Evolutionary conservation across 2,797 vertebrate genomes (phyloP).

Genomic region (Chrosomus eos): DNA sequence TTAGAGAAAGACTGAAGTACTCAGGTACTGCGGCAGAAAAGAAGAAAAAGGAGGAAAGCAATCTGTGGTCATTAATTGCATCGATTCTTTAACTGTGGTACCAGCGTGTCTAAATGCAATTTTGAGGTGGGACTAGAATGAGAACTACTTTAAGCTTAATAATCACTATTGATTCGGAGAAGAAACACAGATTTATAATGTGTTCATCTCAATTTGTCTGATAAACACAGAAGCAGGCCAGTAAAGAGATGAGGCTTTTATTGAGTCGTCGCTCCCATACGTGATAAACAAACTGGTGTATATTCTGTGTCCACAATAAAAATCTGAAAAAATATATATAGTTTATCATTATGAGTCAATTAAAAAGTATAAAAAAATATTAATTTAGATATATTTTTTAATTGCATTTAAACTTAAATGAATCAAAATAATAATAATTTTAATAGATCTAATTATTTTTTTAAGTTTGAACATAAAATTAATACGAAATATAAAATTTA

Average conservation of each 20-base stretch:
- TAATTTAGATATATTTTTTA: too few species aligned
- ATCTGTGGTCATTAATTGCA: constrained; percentile 56
- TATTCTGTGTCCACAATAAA: background rate
- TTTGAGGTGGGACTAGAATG: constrained; percentile 53
- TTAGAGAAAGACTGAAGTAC: constrained; percentile 15
- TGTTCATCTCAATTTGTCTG: constrained; percentile 39
- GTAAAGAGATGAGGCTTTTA: background rate
- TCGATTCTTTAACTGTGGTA: constrained; percentile 54
- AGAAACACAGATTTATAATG: constrained; percentile 49
- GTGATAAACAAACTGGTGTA: background rate
- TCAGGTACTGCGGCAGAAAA: constrained; percentile 4
- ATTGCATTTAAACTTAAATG: background rate
- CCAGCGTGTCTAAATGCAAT: constrained; percentile 30
- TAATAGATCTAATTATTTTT: too few species aligned
- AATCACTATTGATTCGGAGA: constrained; percentile 40
- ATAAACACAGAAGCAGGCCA: constrained; percentile 15
- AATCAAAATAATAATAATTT: background rate
- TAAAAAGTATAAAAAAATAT: background rate
- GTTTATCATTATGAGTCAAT: background rate
- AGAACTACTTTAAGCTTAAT: constrained; percentile 36
- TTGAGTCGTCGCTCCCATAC: background rate
- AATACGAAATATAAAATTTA: background rate
- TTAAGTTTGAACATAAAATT: background rate
- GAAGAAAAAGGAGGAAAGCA: constrained; percentile 39
- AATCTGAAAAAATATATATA: background rate